Conservation (phyloP, 2,797 vertebrate species). For the Melanotaenia nigrans region DNA sequence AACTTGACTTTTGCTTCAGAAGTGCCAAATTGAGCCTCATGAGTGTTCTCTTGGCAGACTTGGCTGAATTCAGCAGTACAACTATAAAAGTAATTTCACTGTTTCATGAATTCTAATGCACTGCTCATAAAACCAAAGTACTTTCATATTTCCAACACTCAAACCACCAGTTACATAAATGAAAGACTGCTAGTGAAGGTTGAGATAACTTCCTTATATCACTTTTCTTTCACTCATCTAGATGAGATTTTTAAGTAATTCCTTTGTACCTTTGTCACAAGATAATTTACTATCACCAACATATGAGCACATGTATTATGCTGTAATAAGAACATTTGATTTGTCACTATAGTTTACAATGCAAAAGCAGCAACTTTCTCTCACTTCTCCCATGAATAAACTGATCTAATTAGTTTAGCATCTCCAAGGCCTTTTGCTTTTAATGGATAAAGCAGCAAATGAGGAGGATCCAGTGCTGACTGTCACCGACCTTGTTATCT, state of each 20-base stretch:
- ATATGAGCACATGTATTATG: too few relatives aligned
- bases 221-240: too few relatives aligned
- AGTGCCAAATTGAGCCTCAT: conserved; percentile 42
- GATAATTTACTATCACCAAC: too few relatives aligned
- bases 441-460: conserved; percentile 25
- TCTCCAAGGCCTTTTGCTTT: conserved; percentile 8
- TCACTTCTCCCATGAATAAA: conserved; percentile 14
- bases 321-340: too few relatives aligned
- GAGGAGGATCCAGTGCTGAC: background rate
- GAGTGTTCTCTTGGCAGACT: conserved; percentile 40
- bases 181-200: background rate
- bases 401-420: conserved; percentile 17
- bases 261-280: too few relatives aligned
- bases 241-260: too few relatives aligned
- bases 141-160: background rate
- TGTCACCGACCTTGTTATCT: conserved; percentile 43
- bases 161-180: background rate
- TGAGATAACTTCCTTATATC: too few relatives aligned
- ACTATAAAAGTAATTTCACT: conserved; percentile 41
- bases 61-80: conserved; percentile 30
- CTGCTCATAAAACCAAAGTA: conserved; percentile 25
- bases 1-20: conserved; percentile 19
- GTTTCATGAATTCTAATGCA: conserved; percentile 37
- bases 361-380: conserved; percentile 1
- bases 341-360: background rate